Percentiles rank a stretch among this genome's conserved stretches.
These are phyloP conservation scores for Drosophila willistoni DNA, from an alignment of 1,140 invertebrate genomes.

Conservation along the genomic window DNA sequence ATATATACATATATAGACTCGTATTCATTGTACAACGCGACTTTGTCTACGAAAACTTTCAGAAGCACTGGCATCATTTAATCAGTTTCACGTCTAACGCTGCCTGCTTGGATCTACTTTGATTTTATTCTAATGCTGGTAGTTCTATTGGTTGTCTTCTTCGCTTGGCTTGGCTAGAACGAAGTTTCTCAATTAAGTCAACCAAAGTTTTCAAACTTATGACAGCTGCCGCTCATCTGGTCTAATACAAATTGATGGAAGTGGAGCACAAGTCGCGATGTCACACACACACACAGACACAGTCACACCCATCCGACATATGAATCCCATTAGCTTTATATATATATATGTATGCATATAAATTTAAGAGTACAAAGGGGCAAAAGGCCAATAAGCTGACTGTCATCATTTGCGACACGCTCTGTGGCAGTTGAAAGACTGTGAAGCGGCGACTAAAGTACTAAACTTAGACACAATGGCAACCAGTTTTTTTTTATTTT, in stretches of 20 bases:
- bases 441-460: conserved; percentile 51
- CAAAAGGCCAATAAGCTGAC: conserved; percentile 57
- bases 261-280: conserved; percentile 46
- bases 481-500: conserved; percentile 51
- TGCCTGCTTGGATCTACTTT: conserved; percentile 19
- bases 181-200: conserved; percentile 76
- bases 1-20: not conserved
- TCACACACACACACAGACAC: not conserved
- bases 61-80: conserved; percentile 50
- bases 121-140: conserved; percentile 21
- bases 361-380: conserved; percentile 24
- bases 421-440: conserved; percentile 19
- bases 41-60: conserved; percentile 21
- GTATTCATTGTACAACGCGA: not conserved
- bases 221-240: conserved; percentile 45
- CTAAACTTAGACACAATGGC: conserved; percentile 48
- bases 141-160: conserved; percentile 26
- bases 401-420: conserved; percentile 71
- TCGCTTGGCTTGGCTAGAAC: conserved; percentile 32
- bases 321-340: conserved; percentile 46
- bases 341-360: not conserved
- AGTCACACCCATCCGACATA: conserved; percentile 24
- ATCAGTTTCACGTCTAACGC: conserved; percentile 54
- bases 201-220: conserved; percentile 64
- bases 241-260: conserved; percentile 69